phyloP scores from a whole-genome alignment of 2,888 invertebrate genomes.

The Enoplolaimus lenunculus region DNA sequence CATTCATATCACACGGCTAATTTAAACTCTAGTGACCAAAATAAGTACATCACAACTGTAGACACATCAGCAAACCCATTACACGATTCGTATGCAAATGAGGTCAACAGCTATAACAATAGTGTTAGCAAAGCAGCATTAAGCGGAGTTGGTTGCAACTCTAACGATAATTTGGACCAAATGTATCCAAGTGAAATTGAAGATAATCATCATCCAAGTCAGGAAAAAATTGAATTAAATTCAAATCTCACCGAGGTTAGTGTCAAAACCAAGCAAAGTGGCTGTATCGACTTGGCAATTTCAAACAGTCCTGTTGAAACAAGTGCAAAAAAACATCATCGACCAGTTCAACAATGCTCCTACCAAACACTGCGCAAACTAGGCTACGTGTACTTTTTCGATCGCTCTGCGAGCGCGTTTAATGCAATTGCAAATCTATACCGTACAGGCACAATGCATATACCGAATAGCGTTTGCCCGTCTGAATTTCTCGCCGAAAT shows the following conservation, averaged over 20 bases:
- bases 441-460: not conserved
- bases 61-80: not conserved
- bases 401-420: not conserved
- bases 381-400: not conserved
- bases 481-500: not conserved
- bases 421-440: not conserved
- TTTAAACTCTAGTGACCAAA: not conserved
- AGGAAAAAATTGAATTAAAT: not conserved
- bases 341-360: too few species aligned
- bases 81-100: not conserved
- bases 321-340: too few species aligned
- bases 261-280: too few species aligned
- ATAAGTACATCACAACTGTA: not conserved
- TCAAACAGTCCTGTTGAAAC: too few species aligned
- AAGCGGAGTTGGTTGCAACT: too few species aligned
- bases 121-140: not conserved
- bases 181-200: too few species aligned
- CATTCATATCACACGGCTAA: too few species aligned
- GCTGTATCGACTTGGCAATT: too few species aligned
- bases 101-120: not conserved
- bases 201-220: not conserved
- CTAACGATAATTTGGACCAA: too few species aligned
- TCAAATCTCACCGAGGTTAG: too few species aligned
- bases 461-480: not conserved
- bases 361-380: too few species aligned